These are phyloP conservation scores for Schlechtendalia chinensis DNA, from an alignment of 1,140 invertebrate species.

Conservation along the genomic window DNA sequence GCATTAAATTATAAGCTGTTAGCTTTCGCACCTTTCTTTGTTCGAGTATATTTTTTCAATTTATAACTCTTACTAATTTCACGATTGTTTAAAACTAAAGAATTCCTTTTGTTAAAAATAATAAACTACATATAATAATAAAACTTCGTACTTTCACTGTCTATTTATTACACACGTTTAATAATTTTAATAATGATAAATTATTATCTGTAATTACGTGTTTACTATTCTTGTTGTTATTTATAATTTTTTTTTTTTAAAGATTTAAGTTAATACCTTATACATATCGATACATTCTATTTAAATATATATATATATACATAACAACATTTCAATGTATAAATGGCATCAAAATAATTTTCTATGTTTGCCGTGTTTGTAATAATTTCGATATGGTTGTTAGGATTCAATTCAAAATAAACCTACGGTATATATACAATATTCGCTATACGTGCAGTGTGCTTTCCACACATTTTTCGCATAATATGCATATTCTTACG, in stretches of 20 bases:
- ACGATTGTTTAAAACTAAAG: slow-evolving; percentile 24
- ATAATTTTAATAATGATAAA: too few species aligned
- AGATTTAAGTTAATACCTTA: too few species aligned
- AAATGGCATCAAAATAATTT: too few species aligned
- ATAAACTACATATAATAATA: neutral
- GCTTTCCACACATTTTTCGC: neutral
- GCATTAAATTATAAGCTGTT: too few species aligned
- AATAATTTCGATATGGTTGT: neutral
- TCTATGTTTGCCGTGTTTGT: too few species aligned
- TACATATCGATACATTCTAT: too few species aligned
- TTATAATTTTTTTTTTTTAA: too few species aligned
- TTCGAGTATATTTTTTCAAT: slow-evolving; percentile 5
- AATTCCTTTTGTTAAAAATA: slow-evolving; percentile 6
- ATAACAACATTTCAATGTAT: too few species aligned
- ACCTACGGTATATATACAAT: slow-evolving; percentile 9
- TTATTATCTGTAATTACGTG: too few species aligned
- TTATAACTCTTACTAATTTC: slow-evolving; percentile 8
- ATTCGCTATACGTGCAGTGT: neutral
- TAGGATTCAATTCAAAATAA: neutral
- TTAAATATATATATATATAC: too few species aligned
- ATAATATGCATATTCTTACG: neutral
- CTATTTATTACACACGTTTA: too few species aligned
- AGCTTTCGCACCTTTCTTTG: slow-evolving; percentile 13
- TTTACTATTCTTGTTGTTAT: too few species aligned
- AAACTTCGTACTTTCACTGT: slow-evolving; percentile 9